Base-by-base conservation (phyloP, 2,797 vertebrate genomes). In the Spinus pinus region DNA sequence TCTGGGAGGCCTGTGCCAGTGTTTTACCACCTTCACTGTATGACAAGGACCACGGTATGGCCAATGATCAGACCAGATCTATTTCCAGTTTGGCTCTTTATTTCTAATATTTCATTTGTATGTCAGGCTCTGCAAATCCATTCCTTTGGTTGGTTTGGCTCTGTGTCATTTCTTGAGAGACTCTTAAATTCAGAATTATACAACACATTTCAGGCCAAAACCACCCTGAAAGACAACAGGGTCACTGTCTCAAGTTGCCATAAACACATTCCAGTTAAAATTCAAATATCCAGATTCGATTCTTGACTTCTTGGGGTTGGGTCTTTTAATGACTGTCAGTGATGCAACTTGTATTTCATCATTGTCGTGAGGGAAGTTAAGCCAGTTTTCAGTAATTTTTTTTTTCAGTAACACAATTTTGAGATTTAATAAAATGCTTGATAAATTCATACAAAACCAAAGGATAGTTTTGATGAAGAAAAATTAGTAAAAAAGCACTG, bases 1-100 rank as follows among this genome's bases (percentile, higher is more conserved):
- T 58, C 21, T 77, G 44, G n/a, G 14, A 89, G n/a, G 9, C 33
- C 33, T 41, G 25, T 46, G n/a, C 8, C 50, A 46, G 22, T 27
- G 24, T 58, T 78, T 46, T 20, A 46, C 18, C 14, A 46, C 39
- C 7, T 22, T 31, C 13, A 14, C 2, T 22, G 8, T 31, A 16
- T 41, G 65, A 65, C 0, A 0, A 51, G 20, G 18, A 41, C 24
- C 10, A 47, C 6, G 12, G 15, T 12, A 31, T 4, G 18, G 39
- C 8, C 30, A 46, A 19, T 4, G 33, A 81, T 15, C 49, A n/a
- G 18, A 27, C 33, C 66, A 82, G 46, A 53, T 14, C 37, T 46
- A 33, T n/a, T 67, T 89, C 25, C 41, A 58, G 0, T 10, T 35
- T 33, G 20, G 6, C 3, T 60, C 24, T 67, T 49, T 61, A 19